phyloP scores from a whole-genome alignment of 2,113 vertebrate genomes.

The Mus pahari region DNA sequence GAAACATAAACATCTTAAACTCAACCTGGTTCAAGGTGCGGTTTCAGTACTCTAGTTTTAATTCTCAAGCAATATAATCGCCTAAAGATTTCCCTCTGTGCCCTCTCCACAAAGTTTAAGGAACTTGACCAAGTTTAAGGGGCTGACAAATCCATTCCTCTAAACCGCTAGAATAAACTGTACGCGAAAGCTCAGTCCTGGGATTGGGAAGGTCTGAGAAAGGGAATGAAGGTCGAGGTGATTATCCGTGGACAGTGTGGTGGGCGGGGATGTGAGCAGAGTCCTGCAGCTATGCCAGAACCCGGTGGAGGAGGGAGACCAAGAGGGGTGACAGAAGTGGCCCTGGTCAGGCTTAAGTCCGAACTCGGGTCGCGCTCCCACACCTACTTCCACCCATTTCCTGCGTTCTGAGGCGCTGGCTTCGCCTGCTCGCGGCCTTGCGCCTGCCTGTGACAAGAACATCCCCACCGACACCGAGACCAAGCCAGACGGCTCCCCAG shows the following conservation, averaged over 20 bases:
- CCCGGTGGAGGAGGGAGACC: not conserved
- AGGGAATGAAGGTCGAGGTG: not conserved
- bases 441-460: not conserved
- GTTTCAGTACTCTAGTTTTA: not conserved
- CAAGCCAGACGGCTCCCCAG: rapidly evolving
- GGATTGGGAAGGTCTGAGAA: not conserved
- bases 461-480: not conserved
- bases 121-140: not conserved
- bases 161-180: not conserved
- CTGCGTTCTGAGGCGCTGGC: constrained; percentile 59
- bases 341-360: not conserved
- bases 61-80: not conserved
- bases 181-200: not conserved
- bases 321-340: not conserved
- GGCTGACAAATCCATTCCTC: not conserved
- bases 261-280: not conserved
- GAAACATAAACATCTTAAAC: constrained; percentile 28
- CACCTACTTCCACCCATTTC: constrained; percentile 81
- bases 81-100: not conserved
- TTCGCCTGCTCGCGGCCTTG: not conserved
- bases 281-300: not conserved
- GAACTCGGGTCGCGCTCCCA: not conserved
- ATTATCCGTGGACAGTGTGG: not conserved
- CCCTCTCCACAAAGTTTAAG: not conserved
- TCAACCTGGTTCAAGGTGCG: not conserved